Base-by-base conservation (phyloP, 2,113 vertebrate species). In the Phalacrocorax aristotelis region DNA sequence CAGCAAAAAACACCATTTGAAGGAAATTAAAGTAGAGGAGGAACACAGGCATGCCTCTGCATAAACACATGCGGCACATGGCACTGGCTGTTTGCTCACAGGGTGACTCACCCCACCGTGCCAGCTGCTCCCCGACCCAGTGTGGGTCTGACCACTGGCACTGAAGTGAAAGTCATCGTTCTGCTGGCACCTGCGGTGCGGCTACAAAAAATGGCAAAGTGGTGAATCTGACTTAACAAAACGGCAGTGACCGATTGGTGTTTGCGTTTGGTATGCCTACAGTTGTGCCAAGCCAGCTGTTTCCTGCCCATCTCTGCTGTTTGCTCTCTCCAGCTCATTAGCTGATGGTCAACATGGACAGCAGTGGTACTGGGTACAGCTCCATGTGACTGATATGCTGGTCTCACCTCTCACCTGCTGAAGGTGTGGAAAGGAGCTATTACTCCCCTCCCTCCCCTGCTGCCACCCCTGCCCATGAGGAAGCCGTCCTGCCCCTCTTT, bases 291-390 rank as follows among this genome's bases (percentile, higher is more conserved):
- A 81, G 60, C 27, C 68, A 81, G 69, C 46, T 93, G 77, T 38
- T 93, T 87, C 52, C 65, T 36, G 6, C 54, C 36, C 2, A 0
- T 60, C 54, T 40, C 62, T 44, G 40, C 46, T 89, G 2, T 96
- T 87, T 95, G 30, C 34, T 89, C 38, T 96, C 52, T 81, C 69
- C 69, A 78, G 65, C 60, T 89, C 87, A 68, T 89, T 89, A 95
- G 27, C 34, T 81, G 55, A 34, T 48, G 58, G 71, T 55, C 87
- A 79, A 26, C 54, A 57, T 0, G 3, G 72, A 22, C 49, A 51
- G 32, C 72, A 51, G 69, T 4, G 22, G 16, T 11, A 38, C 0
- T 0, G 22, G 62, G 54, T 38, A 81, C 4, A 1, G 44, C 58
- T 69, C n/a, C 4, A 4, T 17, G 62, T 22, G 22, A 36, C 9